Conservation (phyloP, 2,888 invertebrate genomes). For the Latrodectus elegans region DNA sequence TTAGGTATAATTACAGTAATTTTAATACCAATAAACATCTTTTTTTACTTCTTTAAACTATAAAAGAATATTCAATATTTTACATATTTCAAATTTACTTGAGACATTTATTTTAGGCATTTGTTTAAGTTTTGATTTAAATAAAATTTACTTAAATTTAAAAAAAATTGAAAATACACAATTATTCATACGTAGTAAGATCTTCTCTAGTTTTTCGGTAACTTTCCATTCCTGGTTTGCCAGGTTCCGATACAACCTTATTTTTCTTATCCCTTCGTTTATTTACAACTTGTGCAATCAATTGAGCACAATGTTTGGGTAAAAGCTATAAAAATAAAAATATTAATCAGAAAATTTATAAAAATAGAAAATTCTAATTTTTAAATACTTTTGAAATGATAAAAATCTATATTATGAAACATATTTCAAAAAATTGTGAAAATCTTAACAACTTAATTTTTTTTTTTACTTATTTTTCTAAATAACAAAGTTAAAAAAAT, state of each 20-base stretch:
- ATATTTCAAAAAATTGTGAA: no score
- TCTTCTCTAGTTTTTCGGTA: conserved; percentile 96
- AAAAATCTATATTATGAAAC: no score
- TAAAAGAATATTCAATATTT: not conserved
- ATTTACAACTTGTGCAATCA: conserved; percentile 88
- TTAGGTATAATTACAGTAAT: no score
- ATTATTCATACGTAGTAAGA: conserved; percentile 83
- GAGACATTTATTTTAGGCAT: not conserved
- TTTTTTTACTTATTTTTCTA: no score
- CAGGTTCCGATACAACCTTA: conserved; percentile 82
- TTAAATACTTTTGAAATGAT: no score
- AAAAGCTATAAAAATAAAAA: conserved; percentile 78
- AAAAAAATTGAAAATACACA: not conserved
- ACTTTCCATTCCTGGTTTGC: conserved; percentile 96
- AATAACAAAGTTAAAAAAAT: no score
- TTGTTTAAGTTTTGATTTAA: not conserved
- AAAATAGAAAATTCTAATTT: no score
- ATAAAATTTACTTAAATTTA: not conserved
- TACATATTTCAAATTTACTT: not conserved
- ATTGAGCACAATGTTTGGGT: conserved; percentile 95
- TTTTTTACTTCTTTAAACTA: no score
- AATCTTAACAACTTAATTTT: no score
- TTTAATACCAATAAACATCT: no score
- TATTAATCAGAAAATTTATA: no score
- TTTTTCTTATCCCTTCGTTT: conserved; percentile 90